A percentile compares a stretch with the other conserved stretches of the same genome.
Evolutionary conservation across 2,797 vertebrate species (phyloP).

Genomic region (Helarctos malayanus): DNA sequence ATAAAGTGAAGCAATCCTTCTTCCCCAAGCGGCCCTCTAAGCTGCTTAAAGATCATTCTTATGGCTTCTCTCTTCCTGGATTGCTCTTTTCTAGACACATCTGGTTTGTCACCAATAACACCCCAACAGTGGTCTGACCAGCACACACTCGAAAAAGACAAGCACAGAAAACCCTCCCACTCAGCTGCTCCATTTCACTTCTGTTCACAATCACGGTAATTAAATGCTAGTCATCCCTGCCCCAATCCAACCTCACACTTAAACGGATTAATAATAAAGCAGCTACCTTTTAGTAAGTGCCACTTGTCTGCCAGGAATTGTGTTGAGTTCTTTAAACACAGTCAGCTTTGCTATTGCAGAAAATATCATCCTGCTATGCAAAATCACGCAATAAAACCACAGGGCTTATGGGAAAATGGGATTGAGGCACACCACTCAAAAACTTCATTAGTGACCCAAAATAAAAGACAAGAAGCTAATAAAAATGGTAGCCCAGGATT

Average conservation of each 20-base stretch:
- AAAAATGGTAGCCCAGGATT: not conserved
- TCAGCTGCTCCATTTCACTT: not conserved
- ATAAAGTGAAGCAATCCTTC: not conserved
- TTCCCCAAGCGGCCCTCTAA: not conserved
- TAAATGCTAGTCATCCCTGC: not conserved
- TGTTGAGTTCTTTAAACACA: not conserved
- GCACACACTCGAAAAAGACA: not conserved
- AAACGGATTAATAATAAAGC: not conserved
- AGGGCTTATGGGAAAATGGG: not conserved
- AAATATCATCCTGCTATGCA: not conserved
- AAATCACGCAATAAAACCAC: constrained; percentile 1
- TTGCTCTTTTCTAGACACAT: not conserved
- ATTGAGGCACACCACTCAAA: not conserved
- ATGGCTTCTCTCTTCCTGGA: not conserved
- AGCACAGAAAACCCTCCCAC: not conserved
- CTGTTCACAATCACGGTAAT: not conserved
- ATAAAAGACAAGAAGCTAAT: not conserved
- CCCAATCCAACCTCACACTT: not conserved
- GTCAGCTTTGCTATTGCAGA: not conserved
- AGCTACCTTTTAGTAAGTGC: not conserved
- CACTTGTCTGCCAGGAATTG: not conserved
- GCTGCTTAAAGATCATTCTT: not conserved
- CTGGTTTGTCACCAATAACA: not conserved
- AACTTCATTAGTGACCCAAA: constrained; percentile 25
- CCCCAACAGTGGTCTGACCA: not conserved